Evolutionary conservation across 1,140 invertebrate genomes (phyloP), one percentile per base, ranked within the genome.

Genomic region (Anadara kagoshimensis): DNA sequence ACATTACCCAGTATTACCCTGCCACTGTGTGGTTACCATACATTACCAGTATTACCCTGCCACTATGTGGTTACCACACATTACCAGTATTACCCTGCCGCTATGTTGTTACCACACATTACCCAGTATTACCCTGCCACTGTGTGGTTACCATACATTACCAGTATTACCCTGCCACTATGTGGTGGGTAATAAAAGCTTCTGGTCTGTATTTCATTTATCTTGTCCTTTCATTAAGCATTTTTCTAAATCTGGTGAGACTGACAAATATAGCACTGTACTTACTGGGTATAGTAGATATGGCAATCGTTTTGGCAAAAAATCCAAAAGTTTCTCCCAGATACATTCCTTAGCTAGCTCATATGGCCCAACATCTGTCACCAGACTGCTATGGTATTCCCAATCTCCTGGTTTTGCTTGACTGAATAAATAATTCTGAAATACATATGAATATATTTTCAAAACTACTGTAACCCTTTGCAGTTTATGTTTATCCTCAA

Each of bases 291-390:
- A 86, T 1, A 96, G 84, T 61, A 89, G 91, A 80, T 97, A 97
- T 3, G 96, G 96, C 49, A 97, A 92, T 90, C 97, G 95, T 76
- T 95, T 90, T 1, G 92, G 91, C 58, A 97, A 89, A 85, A 93
- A 90, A 83, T 98, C 94, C 44, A 98, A 85, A 18, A 97, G 90
- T 80, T 93, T 94, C 26, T 95, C 94, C 79, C 93, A 91, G 0
- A 97, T 93, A 51, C 93, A 93, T 73, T 93, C 90, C 57, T 92
- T 85, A 72, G 95, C 93, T 24, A 97, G 87, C 3, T 90, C 88
- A 81, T 94, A 91, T 0, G 93, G 92, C 22, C 90, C 84, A 83
- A 94, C 92, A 88, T 96, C 93, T 0, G 94, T 94, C 80, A 94
- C 93, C 16, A 92, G 80, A 29, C 92, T 88, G 36, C 90, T 82